Evolutionary conservation across 2,888 invertebrate species (phyloP).

Genomic region (Mesorhabditis sp.): DNA sequence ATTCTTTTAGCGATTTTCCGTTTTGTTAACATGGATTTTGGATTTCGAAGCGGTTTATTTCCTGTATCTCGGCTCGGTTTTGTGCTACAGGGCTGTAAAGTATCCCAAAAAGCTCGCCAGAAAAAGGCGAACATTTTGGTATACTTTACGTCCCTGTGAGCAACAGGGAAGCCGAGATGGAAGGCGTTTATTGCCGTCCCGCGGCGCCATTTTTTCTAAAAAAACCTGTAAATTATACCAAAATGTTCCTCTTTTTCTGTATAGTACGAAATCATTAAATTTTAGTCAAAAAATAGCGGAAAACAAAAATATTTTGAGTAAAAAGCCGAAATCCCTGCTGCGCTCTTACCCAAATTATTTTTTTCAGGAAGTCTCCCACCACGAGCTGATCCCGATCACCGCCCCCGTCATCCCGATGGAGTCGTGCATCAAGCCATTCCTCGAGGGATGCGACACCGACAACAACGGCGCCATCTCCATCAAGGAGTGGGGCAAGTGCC

Average conservation of each 20-base stretch:
- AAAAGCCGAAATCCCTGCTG: too few relatives aligned
- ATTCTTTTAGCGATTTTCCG: too few relatives aligned
- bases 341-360: too few relatives aligned
- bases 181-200: too few relatives aligned
- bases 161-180: too few relatives aligned
- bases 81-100: too few relatives aligned
- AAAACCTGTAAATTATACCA: neutral
- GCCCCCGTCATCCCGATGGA: slow-evolving; percentile 91
- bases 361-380: slow-evolving; percentile 71
- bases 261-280: neutral
- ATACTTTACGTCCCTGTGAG: too few relatives aligned
- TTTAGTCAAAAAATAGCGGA: too few relatives aligned
- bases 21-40: too few relatives aligned
- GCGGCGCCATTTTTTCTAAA: neutral
- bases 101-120: neutral
- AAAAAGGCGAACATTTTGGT: neutral
- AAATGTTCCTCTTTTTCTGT: slow-evolving; percentile 13
- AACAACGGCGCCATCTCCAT: slow-evolving; percentile 85
- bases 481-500: slow-evolving; percentile 79
- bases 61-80: neutral
- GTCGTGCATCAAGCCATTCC: slow-evolving; percentile 87
- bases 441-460: slow-evolving; percentile 82
- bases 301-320: too few relatives aligned
- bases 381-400: slow-evolving; percentile 90
- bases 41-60: too few relatives aligned